These are phyloP conservation scores for Drosophila willistoni DNA, from an alignment of 1,140 invertebrate species.

Conservation along the genomic window DNA sequence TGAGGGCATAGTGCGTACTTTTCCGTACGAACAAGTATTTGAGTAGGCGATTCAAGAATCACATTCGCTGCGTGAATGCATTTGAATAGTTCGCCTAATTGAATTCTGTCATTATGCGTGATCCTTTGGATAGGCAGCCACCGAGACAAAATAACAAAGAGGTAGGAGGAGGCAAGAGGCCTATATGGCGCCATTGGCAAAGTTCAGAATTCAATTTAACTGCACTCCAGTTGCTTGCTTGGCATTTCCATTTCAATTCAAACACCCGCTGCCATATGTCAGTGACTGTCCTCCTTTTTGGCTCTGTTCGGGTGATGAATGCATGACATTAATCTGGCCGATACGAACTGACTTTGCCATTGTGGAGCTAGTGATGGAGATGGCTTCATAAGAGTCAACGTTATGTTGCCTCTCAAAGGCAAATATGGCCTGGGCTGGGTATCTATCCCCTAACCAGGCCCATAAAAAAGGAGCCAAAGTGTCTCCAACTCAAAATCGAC, in stretches of 20 bases:
- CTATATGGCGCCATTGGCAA: not conserved
- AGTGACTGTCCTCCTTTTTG: slow-evolving; percentile 15
- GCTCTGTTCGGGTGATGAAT: slow-evolving; percentile 48
- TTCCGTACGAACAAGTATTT: not conserved
- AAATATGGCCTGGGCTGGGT: not conserved
- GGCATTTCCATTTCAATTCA: slow-evolving; percentile 24
- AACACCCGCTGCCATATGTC: slow-evolving; percentile 28
- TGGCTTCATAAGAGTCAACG: slow-evolving; percentile 28
- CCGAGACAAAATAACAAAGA: no score
- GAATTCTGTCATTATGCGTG: slow-evolving; percentile 22
- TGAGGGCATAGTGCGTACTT: not conserved
- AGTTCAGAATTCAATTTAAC: slow-evolving; percentile 59
- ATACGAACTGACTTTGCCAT: slow-evolving; percentile 36
- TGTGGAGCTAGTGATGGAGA: slow-evolving; percentile 14
- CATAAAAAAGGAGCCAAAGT: not conserved
- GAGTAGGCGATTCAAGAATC: no score
- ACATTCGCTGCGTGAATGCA: slow-evolving; percentile 4
- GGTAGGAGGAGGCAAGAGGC: no score
- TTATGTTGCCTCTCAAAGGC: slow-evolving; percentile 13
- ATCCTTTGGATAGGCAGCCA: not conserved
- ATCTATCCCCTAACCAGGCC: not conserved
- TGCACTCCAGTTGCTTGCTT: slow-evolving; percentile 29
- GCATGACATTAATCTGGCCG: slow-evolving; percentile 55
- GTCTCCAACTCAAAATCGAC: slow-evolving; percentile 8
- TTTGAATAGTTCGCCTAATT: slow-evolving; percentile 15